Conservation (phyloP, 1,140 invertebrate species). For the Heliothis virescens region DNA sequence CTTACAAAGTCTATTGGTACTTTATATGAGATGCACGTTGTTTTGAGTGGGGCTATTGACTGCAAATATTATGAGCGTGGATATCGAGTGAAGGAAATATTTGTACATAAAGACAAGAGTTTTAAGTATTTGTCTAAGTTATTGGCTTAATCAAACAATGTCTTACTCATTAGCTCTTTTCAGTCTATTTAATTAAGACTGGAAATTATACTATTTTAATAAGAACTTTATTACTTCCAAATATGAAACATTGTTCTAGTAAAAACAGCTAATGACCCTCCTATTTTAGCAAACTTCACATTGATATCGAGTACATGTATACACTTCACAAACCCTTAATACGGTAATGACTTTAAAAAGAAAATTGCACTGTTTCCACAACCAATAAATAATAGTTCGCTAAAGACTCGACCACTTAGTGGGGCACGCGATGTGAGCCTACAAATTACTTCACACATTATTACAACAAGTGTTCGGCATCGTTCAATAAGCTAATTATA, state of each 20-base stretch:
- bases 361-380: not conserved
- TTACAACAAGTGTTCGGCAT: conserved; percentile 10
- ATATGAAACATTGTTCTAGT: too few relatives aligned
- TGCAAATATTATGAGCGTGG: conserved; percentile 8
- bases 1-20: conserved; percentile 15
- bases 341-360: not conserved
- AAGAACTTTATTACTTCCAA: too few relatives aligned
- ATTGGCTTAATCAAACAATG: too few relatives aligned
- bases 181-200: not conserved
- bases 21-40: not conserved
- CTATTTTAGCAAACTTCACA: too few relatives aligned
- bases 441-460: conserved; percentile 41
- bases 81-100: conserved; percentile 5
- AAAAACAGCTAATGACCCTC: too few relatives aligned
- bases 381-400: conserved; percentile 2
- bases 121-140: not conserved
- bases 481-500: conserved; percentile 27
- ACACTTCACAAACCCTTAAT: too few relatives aligned
- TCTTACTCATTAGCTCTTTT: too few relatives aligned
- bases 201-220: too few relatives aligned
- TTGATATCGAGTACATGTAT: too few relatives aligned
- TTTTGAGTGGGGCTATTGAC: not conserved
- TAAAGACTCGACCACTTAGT: conserved; percentile 17
- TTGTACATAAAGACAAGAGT: not conserved
- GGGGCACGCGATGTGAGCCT: conserved; percentile 2